phyloP scores from a whole-genome alignment of 2,113 vertebrate genomes.

The Clupea harengus region DNA sequence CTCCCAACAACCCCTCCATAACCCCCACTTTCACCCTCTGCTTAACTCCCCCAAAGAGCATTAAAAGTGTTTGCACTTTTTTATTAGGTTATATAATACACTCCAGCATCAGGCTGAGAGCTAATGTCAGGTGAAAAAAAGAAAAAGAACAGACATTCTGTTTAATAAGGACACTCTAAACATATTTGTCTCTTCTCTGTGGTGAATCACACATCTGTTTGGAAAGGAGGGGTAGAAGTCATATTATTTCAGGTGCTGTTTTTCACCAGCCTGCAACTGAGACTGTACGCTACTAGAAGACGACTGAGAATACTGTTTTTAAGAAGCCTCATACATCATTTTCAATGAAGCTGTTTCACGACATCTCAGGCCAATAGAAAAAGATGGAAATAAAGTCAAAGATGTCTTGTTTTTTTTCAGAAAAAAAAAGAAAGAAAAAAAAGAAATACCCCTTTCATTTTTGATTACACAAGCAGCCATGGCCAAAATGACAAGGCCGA shows the following conservation, averaged over 20 bases:
- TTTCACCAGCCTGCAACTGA: conserved; percentile 22
- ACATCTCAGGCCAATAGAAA: not conserved
- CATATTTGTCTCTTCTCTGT: conserved; percentile 13
- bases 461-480: not conserved
- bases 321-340: not conserved
- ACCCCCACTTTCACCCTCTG: not conserved
- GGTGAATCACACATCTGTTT: conserved; percentile 60
- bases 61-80: conserved; percentile 39
- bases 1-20: conserved; percentile 20
- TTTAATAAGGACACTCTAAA: conserved; percentile 22
- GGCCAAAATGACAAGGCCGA: conserved; percentile 15
- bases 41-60: conserved; percentile 18
- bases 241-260: conserved; percentile 49
- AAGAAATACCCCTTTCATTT: conserved; percentile 11
- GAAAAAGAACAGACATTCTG: conserved; percentile 28
- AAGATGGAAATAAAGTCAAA: not conserved
- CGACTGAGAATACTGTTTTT: conserved; percentile 55
- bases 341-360: not conserved
- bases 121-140: conserved; percentile 17
- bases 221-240: conserved; percentile 40
- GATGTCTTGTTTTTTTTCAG: not conserved
- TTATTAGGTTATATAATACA: conserved; percentile 53
- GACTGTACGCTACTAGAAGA: conserved; percentile 44
- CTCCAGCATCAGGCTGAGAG: conserved; percentile 47
- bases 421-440: not conserved